These are phyloP conservation scores for Hypotaenidia okinawae DNA, from an alignment of 2,797 vertebrate genomes.

Conservation along the genomic window DNA sequence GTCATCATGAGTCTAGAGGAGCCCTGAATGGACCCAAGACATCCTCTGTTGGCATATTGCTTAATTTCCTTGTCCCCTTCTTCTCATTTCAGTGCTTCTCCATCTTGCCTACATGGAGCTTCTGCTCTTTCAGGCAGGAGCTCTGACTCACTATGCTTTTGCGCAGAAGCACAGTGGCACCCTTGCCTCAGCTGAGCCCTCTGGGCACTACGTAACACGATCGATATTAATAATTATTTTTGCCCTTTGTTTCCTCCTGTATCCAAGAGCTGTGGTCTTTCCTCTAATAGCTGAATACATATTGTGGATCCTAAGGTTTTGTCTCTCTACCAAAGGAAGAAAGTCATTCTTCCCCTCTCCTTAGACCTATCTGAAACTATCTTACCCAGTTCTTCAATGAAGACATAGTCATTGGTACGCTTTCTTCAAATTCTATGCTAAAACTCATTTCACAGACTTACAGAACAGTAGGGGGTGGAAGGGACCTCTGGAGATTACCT, in stretches of 20 bases:
- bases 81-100: neutral
- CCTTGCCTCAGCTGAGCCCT: neutral
- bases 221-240: slow-evolving; percentile 29
- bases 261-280: neutral
- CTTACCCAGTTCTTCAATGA: neutral
- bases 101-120: neutral
- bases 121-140: neutral
- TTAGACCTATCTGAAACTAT: neutral
- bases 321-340: neutral
- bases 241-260: neutral
- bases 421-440: neutral
- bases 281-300: neutral
- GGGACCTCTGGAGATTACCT: too few relatives aligned
- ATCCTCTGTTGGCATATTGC: neutral
- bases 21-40: neutral
- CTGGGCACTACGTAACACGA: neutral
- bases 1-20: neutral
- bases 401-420: neutral
- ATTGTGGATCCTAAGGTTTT: neutral
- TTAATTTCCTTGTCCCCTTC: neutral
- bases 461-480: too few relatives aligned
- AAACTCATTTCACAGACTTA: neutral
- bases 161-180: neutral
- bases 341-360: neutral
- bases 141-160: fast-evolving